phyloP scores from a whole-genome alignment of 2,888 invertebrate species.

The Parnassius mnemosyne region DNA sequence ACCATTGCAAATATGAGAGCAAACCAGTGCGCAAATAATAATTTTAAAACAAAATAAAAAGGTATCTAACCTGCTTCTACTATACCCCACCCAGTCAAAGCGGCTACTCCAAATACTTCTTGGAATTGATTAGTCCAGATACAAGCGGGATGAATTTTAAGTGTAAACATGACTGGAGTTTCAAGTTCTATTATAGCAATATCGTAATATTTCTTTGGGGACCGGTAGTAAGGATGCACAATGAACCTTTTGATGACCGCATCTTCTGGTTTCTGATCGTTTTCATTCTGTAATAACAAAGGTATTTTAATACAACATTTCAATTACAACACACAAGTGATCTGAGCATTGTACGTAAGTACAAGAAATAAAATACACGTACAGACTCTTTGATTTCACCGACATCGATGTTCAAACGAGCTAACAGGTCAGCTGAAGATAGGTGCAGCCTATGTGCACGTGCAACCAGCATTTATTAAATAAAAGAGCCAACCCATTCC shows the following conservation, averaged over 20 bases:
- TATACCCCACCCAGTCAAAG: slow-evolving; percentile 59
- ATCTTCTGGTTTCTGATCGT: slow-evolving; percentile 34
- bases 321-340: too few relatives aligned
- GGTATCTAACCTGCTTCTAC: slow-evolving; percentile 43
- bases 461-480: too few relatives aligned
- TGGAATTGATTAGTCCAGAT: slow-evolving; percentile 43
- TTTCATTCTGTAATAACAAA: slow-evolving; percentile 28
- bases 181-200: slow-evolving; percentile 56
- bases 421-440: too few relatives aligned
- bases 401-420: too few relatives aligned
- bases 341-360: too few relatives aligned
- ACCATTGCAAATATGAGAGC: too few relatives aligned
- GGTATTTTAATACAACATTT: too few relatives aligned
- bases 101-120: slow-evolving; percentile 35
- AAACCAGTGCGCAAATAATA: too few relatives aligned
- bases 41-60: neutral
- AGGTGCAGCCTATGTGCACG: too few relatives aligned
- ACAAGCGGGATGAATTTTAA: slow-evolving; percentile 54
- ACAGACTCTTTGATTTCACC: too few relatives aligned
- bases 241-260: slow-evolving; percentile 45
- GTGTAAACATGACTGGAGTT: slow-evolving; percentile 39
- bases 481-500: too few relatives aligned
- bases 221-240: slow-evolving; percentile 45
- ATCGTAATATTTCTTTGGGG: slow-evolving; percentile 57
- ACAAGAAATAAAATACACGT: too few relatives aligned